Conservation (phyloP, 2,888 invertebrate species). For the Silvanus unidentatus region DNA sequence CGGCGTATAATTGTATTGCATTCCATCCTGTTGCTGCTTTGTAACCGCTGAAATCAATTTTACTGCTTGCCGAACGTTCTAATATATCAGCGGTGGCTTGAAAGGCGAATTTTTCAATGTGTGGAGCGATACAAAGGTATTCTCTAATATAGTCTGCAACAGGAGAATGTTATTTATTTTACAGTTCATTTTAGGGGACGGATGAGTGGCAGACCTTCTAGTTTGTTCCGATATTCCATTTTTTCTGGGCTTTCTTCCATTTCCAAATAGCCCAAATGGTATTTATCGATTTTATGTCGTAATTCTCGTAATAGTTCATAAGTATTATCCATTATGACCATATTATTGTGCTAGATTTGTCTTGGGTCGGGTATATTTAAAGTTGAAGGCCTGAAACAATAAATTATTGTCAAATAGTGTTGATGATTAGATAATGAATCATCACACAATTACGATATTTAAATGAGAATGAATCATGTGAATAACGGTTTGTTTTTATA, state of each 20-base stretch:
- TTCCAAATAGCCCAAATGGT: slow-evolving; percentile 73
- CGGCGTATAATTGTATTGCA: slow-evolving; percentile 78
- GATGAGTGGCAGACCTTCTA: slow-evolving; percentile 60
- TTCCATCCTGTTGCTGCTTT: slow-evolving; percentile 78
- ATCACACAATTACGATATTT: too few relatives aligned
- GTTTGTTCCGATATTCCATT: slow-evolving; percentile 65
- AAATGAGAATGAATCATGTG: too few relatives aligned
- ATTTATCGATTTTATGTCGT: slow-evolving; percentile 64
- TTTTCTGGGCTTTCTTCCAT: slow-evolving; percentile 76
- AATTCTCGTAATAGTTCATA: slow-evolving; percentile 50
- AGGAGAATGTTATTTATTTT: slow-evolving; percentile 1
- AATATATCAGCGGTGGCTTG: slow-evolving; percentile 71
- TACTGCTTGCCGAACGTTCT: slow-evolving; percentile 62
- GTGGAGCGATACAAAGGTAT: slow-evolving; percentile 70
- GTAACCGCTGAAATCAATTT: slow-evolving; percentile 73
- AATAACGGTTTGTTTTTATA: too few relatives aligned
- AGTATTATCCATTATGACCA: slow-evolving; percentile 49
- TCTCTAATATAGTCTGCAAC: slow-evolving; percentile 68
- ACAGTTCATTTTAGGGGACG: background rate
- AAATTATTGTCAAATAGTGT: too few relatives aligned
- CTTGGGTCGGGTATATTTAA: too few relatives aligned
- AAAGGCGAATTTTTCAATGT: slow-evolving; percentile 72
- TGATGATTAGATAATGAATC: too few relatives aligned
- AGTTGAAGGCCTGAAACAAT: too few relatives aligned
- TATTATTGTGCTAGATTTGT: slow-evolving; percentile 20